Evolutionary conservation across 1,140 invertebrate species (phyloP).

Genomic region (Scylla paramamosain): DNA sequence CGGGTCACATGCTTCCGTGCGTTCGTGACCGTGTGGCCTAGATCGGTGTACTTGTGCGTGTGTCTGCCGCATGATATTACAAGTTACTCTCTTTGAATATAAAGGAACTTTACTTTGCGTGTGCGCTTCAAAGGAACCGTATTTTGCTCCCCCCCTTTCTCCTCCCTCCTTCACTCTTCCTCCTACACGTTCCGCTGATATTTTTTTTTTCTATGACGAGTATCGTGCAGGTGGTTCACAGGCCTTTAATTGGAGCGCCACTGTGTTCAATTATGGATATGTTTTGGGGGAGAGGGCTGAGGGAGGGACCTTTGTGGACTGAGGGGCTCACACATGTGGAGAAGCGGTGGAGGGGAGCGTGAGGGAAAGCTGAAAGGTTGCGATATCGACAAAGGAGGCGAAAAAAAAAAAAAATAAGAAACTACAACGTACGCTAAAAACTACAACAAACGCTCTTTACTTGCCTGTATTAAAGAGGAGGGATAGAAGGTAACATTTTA

Average conservation of each 20-base stretch:
- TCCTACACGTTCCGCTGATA: conserved; percentile 29
- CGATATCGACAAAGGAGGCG: background rate
- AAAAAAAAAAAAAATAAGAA: background rate
- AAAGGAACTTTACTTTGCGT: conserved; percentile 70
- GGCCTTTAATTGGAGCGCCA: conserved; percentile 64
- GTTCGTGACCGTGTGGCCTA: conserved; percentile 54
- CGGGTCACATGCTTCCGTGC: background rate
- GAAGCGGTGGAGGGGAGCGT: background rate
- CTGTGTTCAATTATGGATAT: conserved; percentile 59
- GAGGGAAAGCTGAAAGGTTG: background rate
- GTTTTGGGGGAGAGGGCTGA: conserved; percentile 26
- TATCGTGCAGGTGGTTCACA: conserved; percentile 52
- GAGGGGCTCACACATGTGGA: background rate
- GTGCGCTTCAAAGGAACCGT: conserved; percentile 66
- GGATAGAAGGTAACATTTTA: too few species aligned
- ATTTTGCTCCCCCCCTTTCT: conserved; percentile 38
- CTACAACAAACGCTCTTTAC: too few species aligned
- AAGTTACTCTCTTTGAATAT: conserved; percentile 72
- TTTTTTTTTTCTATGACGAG: conserved; percentile 59
- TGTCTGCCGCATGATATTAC: conserved; percentile 36
- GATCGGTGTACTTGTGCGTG: conserved; percentile 60
- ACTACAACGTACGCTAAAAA: too few species aligned
- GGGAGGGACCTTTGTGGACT: background rate
- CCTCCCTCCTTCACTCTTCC: background rate
- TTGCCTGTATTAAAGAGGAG: too few species aligned